phyloP scores from a whole-genome alignment of 1,140 invertebrate genomes.

The Anoplolepis gracilipes region DNA sequence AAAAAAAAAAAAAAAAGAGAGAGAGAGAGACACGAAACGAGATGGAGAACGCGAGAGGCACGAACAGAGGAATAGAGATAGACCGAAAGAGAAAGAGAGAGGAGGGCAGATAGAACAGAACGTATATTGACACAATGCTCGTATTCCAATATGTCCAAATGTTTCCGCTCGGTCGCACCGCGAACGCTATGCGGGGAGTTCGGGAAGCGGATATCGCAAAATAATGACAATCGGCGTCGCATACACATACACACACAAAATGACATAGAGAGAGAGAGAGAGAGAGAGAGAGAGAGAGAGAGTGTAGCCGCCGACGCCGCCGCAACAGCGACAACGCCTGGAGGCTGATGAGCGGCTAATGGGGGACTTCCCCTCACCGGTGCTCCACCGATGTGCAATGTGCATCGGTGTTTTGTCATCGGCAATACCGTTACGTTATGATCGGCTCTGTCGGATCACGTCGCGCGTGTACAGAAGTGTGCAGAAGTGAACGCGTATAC shows the following conservation, averaged over 20 bases:
- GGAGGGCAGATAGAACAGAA: conserved; percentile 17
- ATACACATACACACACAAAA: conserved; percentile 65
- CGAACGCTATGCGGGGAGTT: conserved; percentile 65
- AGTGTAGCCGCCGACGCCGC: conserved; percentile 31
- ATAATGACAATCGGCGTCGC: conserved; percentile 82
- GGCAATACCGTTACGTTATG: conserved; percentile 80
- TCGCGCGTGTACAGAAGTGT: not conserved
- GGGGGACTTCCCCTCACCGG: conserved; percentile 78
- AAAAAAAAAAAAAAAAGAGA: conserved; percentile 18
- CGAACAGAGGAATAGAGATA: conserved; percentile 7
- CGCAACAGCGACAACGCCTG: conserved; percentile 79
- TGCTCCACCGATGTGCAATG: conserved; percentile 47
- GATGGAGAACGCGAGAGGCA: conserved; percentile 44
- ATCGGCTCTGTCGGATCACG: conserved; percentile 72
- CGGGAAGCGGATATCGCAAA: conserved; percentile 82
- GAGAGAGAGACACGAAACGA: conserved; percentile 34
- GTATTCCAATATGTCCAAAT: conserved; percentile 83
- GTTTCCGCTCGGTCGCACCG: conserved; percentile 81
- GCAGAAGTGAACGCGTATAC: conserved; percentile 42
- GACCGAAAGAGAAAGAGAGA: conserved; percentile 42
- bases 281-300: conserved; percentile 57
- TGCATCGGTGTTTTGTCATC: conserved; percentile 79
- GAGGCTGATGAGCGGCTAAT: conserved; percentile 84
- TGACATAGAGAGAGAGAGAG: conserved; percentile 71
- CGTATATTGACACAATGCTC: conserved; percentile 71